Conservation (phyloP, 2,888 invertebrate species). For the Sisyra terminalis region DNA sequence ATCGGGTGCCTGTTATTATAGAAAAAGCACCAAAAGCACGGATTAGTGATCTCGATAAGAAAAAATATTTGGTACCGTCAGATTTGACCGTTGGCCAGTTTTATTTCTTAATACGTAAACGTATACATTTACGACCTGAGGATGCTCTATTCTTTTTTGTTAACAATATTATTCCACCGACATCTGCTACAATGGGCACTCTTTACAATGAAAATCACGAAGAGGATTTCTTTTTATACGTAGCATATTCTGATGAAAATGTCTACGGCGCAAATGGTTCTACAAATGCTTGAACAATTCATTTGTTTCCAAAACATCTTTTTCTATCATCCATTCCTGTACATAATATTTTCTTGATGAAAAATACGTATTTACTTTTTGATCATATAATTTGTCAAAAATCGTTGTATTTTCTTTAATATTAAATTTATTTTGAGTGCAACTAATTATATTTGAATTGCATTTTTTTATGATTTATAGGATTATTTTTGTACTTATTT, state of each 20-base stretch:
- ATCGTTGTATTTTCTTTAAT: no score
- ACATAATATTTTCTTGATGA: no score
- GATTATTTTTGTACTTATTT: no score
- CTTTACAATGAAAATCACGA: slow-evolving; percentile 96
- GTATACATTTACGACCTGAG: slow-evolving; percentile 68
- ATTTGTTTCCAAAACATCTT: no score
- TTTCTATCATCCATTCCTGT: no score
- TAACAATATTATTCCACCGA: slow-evolving; percentile 74
- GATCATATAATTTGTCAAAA: no score
- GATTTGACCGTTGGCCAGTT: slow-evolving; percentile 78
- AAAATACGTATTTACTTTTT: no score
- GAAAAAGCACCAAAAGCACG: slow-evolving; percentile 72
- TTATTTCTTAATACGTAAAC: slow-evolving; percentile 70
- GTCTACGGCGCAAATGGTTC: slow-evolving; percentile 57
- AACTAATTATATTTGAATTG: no score
- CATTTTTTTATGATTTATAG: no score
- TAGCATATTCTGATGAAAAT: slow-evolving; percentile 98
- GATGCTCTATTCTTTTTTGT: slow-evolving; percentile 81
- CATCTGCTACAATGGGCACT: slow-evolving; percentile 72
- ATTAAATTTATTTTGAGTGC: no score
- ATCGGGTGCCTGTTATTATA: slow-evolving; percentile 73
- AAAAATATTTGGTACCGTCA: slow-evolving; percentile 75
- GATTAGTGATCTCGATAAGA: slow-evolving; percentile 72
- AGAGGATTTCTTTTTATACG: slow-evolving; percentile 98
- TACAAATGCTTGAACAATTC: no score